Evolutionary conservation across 2,113 vertebrate genomes (phyloP).

Genomic region (Phoenicopterus ruber): DNA sequence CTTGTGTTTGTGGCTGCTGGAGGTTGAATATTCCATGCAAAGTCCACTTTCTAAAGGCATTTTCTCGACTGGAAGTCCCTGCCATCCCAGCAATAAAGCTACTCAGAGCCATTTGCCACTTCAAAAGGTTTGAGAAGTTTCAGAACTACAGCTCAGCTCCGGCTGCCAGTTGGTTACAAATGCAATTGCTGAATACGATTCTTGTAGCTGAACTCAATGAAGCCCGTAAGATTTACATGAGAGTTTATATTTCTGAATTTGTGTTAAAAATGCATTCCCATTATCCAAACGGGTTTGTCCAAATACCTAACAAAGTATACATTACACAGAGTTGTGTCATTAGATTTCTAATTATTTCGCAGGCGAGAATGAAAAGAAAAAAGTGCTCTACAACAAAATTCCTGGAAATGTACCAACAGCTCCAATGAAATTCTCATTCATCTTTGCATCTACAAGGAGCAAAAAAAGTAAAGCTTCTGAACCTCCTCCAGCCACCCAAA

Average conservation of each 20-base stretch:
- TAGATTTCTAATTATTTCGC: not conserved
- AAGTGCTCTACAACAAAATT: not conserved
- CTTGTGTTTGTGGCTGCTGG: not conserved
- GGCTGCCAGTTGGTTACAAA: not conserved
- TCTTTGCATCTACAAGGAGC: not conserved
- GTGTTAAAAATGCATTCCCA: not conserved
- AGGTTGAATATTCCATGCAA: not conserved
- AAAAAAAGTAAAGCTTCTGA: not conserved
- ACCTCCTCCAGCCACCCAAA: not conserved
- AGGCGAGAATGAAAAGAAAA: not conserved
- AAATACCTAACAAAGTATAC: not conserved
- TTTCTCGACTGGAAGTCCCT: rapidly evolving
- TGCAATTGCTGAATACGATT: not conserved
- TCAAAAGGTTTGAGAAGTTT: not conserved
- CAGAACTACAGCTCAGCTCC: not conserved
- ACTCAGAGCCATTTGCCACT: not conserved
- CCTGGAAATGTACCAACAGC: not conserved
- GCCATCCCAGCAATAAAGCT: not conserved
- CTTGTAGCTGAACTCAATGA: not conserved
- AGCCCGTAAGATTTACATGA: not conserved
- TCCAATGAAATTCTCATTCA: not conserved
- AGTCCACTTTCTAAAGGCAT: not conserved
- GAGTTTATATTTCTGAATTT: not conserved
- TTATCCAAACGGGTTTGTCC: not conserved
- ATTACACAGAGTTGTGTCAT: not conserved